A percentile compares a stretch with the other conserved stretches of the same genome.
phyloP scores from a whole-genome alignment of 2,113 vertebrate genomes.

The Gadus macrocephalus region DNA sequence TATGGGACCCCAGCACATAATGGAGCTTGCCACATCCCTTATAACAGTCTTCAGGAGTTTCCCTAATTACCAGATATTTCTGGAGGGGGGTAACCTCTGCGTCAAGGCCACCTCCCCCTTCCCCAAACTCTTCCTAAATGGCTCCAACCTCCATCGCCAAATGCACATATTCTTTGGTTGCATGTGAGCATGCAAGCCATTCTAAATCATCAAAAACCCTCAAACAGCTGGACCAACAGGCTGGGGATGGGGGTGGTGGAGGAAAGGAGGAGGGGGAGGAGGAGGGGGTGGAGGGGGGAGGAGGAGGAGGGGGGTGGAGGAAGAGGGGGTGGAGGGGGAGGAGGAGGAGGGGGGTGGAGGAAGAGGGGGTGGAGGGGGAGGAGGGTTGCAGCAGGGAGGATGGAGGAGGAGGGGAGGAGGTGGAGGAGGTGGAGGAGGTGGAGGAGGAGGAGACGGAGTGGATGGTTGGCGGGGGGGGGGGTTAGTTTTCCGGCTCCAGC shows the following conservation, averaged over 20 bases:
- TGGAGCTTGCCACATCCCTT: too few relatives aligned
- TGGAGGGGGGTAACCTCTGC: conserved; percentile 18
- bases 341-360: not conserved
- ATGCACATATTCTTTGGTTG: conserved; percentile 25
- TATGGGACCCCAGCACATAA: too few relatives aligned
- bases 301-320: too few relatives aligned
- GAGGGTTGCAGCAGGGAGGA: conserved; percentile 10
- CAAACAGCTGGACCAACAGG: conserved; percentile 71
- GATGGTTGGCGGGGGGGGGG: conserved; percentile 23
- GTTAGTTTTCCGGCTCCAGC: conserved; percentile 54
- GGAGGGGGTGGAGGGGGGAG: too few relatives aligned
- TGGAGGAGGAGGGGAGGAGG: too few relatives aligned
- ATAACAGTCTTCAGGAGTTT: conserved; percentile 6
- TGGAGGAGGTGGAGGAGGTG: too few relatives aligned
- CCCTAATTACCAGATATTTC: conserved; percentile 46
- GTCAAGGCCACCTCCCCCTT: conserved; percentile 7
- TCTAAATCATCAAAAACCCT: conserved; percentile 60
- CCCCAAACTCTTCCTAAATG: conserved; percentile 13
- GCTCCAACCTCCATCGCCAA: conserved; percentile 29
- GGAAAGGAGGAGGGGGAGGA: too few relatives aligned
- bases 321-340: too few relatives aligned
- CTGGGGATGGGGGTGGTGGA: conserved; percentile 8
- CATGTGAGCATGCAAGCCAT: conserved; percentile 46
- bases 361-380: too few relatives aligned
- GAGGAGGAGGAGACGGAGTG: too few relatives aligned